These are phyloP conservation scores for Ectemnius continuus DNA, from an alignment of 2,888 invertebrate species.

Conservation along the genomic window DNA sequence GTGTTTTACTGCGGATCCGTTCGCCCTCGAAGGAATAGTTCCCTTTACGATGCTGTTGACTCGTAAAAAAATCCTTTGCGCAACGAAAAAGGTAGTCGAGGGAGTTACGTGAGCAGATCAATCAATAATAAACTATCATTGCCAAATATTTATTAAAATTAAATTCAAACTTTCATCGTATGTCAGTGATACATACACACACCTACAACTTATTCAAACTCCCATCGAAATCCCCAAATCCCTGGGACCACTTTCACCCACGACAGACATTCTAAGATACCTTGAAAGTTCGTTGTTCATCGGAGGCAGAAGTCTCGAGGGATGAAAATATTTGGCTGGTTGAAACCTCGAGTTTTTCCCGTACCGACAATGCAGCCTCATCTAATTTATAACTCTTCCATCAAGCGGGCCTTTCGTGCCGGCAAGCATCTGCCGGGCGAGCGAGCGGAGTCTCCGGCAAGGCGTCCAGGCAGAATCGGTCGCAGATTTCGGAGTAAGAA, in stretches of 20 bases:
- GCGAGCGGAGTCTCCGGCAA: too few species aligned
- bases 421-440: constrained; percentile 36
- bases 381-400: constrained; percentile 54
- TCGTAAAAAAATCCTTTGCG: constrained; percentile 18
- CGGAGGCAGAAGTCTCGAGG: constrained; percentile 11
- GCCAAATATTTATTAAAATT: too few species aligned
- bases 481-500: constrained; percentile 17
- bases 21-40: constrained; percentile 12
- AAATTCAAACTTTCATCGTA: too few species aligned
- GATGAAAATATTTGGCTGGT: constrained; percentile 44
- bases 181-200: too few species aligned
- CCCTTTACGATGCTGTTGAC: constrained; percentile 10
- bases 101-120: constrained; percentile 4
- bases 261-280: background rate
- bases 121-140: too few species aligned
- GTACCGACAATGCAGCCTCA: constrained; percentile 16
- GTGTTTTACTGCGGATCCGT: constrained; percentile 56
- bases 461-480: background rate
- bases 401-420: constrained; percentile 22
- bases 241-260: background rate
- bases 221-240: background rate
- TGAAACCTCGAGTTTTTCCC: constrained; percentile 35
- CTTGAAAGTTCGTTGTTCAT: background rate
- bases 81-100: background rate
- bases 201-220: too few species aligned